Evolutionary conservation across 64 coral and sea anemone genomes (phyloP).

Genomic region (Anthopleura sola): DNA sequence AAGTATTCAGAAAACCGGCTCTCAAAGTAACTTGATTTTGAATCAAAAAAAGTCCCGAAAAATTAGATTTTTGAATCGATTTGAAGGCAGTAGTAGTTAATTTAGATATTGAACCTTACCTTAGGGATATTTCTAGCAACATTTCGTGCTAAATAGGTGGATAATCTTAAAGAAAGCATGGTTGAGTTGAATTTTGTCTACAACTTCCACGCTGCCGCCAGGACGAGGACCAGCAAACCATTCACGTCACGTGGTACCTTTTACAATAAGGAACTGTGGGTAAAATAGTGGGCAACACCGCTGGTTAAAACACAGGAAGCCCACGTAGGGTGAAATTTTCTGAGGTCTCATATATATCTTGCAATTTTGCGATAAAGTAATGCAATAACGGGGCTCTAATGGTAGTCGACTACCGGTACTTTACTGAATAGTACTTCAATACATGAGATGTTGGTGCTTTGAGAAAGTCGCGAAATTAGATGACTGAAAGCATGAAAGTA

Average conservation of each 20-base stretch:
- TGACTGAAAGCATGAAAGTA: too few relatives aligned
- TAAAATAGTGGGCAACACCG: neutral
- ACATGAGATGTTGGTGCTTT: too few relatives aligned
- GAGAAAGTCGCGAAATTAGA: too few relatives aligned
- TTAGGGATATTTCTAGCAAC: constrained; percentile 75
- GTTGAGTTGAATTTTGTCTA: constrained; percentile 30
- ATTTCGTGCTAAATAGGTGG: constrained; percentile 58
- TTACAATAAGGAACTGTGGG: neutral
- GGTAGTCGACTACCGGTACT: too few relatives aligned
- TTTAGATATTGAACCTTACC: constrained; percentile 22
- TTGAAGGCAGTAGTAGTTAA: neutral
- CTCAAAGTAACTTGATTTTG: neutral
- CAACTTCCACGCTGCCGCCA: constrained; percentile 67
- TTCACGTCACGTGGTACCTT: neutral
- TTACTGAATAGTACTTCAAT: too few relatives aligned
- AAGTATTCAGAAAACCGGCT: constrained; percentile 23
- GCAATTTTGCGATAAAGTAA: too few relatives aligned
- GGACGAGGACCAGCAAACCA: constrained; percentile 18
- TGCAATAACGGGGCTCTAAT: too few relatives aligned
- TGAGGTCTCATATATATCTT: too few relatives aligned
- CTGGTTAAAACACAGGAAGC: neutral
- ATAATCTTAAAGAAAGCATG: constrained; percentile 92
- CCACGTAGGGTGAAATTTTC: neutral
- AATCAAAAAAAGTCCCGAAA: neutral
- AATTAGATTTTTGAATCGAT: neutral